Base-by-base conservation (phyloP, 2,888 invertebrate genomes). In the Smittia sp. region DNA sequence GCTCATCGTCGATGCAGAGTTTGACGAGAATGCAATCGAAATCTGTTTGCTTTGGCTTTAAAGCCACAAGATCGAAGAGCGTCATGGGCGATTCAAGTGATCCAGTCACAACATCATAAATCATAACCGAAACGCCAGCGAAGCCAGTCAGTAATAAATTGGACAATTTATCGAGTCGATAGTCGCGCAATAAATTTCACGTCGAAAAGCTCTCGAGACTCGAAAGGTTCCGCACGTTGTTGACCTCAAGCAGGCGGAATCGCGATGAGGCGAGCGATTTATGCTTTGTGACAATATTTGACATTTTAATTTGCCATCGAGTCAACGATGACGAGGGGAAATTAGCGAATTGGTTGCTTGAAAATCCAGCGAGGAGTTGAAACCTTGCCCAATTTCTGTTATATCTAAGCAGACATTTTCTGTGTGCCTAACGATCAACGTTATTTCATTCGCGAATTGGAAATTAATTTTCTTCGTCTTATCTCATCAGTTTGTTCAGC, bases 101-200 rank as follows among this genome's bases (percentile, higher is more conserved):
- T 46, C 58, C 24, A 22, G 58, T 58, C 58, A 22, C 4, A 46
- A 46, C 18, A 46, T 18, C 58, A 63, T 63, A 63, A 63, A 63
- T 63, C 63, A 63, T 63, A 63, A 58, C 1, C 27, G 63, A 63
- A 7, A 63, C 63, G n/a, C n/a, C 63, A 63, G 7, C 25, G 22
- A 58, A 63, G n/a, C 63, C 63, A 63, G 25, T 63, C 63, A 25
- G 54, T 67, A 67, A 69, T 69, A 69, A 69, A 69, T 69, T 54
- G 69, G 1, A 18, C 46, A 69, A 69, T 69, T 69, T 69, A 69
- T 69, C n/a, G 54, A n/a, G n/a, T 15, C 52, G 54, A 69, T 46
- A 20, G 15, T 69, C n/a, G 24, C 52, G 18, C 25, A 32, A 69
- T 69, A 69, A 69, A 69, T 69, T 69, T 54, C 32, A 67, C 46